Evolutionary conservation across 1,140 invertebrate species (phyloP).

Genomic region (Tetragonula clypearis): DNA sequence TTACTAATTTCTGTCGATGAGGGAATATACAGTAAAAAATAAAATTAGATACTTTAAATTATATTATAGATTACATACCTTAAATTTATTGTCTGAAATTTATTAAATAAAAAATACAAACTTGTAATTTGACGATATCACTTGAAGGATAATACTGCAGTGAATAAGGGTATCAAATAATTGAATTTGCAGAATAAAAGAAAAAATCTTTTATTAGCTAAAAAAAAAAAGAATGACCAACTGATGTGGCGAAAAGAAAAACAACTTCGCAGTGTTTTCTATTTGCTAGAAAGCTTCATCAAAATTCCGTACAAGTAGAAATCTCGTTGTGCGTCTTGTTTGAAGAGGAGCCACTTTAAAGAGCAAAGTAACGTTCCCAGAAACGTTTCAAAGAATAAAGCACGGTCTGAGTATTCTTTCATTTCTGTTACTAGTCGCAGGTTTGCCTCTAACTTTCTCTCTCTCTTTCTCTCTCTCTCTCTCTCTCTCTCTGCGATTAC

Average conservation of each 20-base stretch:
- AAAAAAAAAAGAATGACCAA: too few relatives aligned
- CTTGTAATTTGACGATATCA: too few relatives aligned
- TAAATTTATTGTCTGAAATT: too few relatives aligned
- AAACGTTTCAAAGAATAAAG: conserved; percentile 18
- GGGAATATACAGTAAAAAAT: too few relatives aligned
- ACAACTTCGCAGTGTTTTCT: not conserved
- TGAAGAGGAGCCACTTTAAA: conserved; percentile 14
- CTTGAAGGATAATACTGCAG: too few relatives aligned
- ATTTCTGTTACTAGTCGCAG: not conserved
- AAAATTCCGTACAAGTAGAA: conserved; percentile 36
- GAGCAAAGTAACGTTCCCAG: not conserved
- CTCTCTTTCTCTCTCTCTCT: not conserved
- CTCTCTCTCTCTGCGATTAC: not conserved
- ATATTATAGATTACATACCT: too few relatives aligned
- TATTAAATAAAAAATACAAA: too few relatives aligned
- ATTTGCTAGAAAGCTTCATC: conserved; percentile 21
- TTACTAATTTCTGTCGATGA: too few relatives aligned
- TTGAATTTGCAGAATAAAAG: not conserved
- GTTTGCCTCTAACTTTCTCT: not conserved
- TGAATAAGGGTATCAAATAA: not conserved
- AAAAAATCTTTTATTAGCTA: not conserved
- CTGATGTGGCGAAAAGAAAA: not conserved
- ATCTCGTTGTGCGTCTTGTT: conserved; percentile 26
- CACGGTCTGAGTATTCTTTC: not conserved
- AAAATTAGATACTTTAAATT: too few relatives aligned